Evolutionary conservation across 2,113 vertebrate genomes (phyloP), one percentile per base, ranked within the genome.

Genomic region (Planiliza haematocheilus): DNA sequence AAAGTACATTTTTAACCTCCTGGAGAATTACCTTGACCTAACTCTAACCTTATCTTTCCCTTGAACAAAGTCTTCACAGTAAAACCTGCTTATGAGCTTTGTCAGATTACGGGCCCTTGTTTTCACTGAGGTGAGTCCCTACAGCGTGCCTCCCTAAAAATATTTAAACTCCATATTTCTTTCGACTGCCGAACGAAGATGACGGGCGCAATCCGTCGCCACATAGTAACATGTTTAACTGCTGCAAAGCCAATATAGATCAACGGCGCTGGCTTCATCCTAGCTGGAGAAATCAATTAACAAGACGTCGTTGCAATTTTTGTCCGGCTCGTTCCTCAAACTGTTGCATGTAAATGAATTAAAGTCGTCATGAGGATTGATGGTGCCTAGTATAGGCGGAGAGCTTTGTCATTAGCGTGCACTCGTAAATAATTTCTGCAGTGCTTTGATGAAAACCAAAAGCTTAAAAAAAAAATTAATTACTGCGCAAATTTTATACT

Each of bases 391-490:
- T 24, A 51, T 63, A 51, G 56, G 20, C 30, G 17, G 16, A 24
- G 69, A 39, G 59, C 41, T 71, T 68, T 46, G 58, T 74, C 70
- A 39, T 74, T 58, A 48, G 57, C 1, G 41, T 41, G 8, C n/a
- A 36, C 20, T 6, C 69, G 67, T 63, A 60, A 74, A 77, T 67
- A 55, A 55, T 63, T 71, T 60, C 24, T 43, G 42, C 62, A 7
- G 46, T 7, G 13, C 45, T 63, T 12, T 74, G 70, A 61, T 84
- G 67, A 66, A 82, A 82, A 72, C 36, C 42, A 58, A 68, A 83
- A 69, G 57, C 72, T 63, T 17, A 20, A 83, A 30, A 30, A 30
- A 30, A 72, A 73, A 73, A 86, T 83, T 86, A 77, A 84, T 84
- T 80, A 77, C 51, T 41, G 60, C 51, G 38, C 77, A 82, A 84